Base-by-base conservation (phyloP, 2,888 invertebrate species). In the Linnaemya vulpina region DNA sequence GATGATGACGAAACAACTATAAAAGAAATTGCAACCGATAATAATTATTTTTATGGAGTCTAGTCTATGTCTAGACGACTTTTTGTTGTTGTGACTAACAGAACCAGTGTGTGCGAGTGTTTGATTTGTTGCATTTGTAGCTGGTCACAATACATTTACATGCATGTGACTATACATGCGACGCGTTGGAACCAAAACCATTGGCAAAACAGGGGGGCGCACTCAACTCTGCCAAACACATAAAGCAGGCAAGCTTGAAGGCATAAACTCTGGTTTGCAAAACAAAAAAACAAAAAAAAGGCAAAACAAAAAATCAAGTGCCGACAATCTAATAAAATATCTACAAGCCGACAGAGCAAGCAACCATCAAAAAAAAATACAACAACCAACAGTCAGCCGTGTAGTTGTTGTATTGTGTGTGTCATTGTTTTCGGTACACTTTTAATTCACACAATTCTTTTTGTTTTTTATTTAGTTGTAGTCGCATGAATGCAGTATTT, bases 1-100 rank as follows among this genome's bases (percentile, higher is more conserved):
- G 58, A 81, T 55, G 70, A 74, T 43, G 79, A 80, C 63, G 58
- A 78, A 80, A 73, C 35, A 73, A 77, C 81, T 71, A 83, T 78
- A 90, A 88, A 89, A 91, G 92, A 91, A 91, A 92, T 91, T 91
- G 91, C 91, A 91, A 88, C 92, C 92, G 91, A 91, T 91, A 91
- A 91, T 91, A 91, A 91, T 91, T 91, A 91, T 91, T 92, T 91
- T 91, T 91, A 91, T 91, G 91, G 91, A 92, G 91, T 91, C 91
- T 91, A 92, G 91, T 91, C 91, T 91, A 88, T 90, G 91, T 91
- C 91, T 91, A 92, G 92, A 92, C 92, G 88, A 89, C 91, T 92
- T 91, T 84, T 76, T 75, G 55, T 38, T 90, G 80, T 76, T 75
- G 55, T 38, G 51, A 53, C 58, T 43, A 13, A 60, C 43, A 22